Evolutionary conservation across 2,888 invertebrate genomes (phyloP).

Genomic region (Cheilosia variabilis): DNA sequence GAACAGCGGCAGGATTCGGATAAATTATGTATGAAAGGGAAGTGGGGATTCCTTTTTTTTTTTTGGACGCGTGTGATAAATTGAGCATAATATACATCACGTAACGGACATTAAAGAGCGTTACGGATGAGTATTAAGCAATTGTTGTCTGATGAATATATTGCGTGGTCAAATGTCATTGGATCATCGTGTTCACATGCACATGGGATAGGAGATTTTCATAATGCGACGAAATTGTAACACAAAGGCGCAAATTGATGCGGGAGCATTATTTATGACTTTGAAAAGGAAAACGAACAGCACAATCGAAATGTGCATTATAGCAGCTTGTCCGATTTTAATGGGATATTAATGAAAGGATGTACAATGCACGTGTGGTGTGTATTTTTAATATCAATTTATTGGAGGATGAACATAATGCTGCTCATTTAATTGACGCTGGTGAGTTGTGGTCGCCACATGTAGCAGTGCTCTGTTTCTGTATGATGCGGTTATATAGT

Average conservation of each 20-base stretch:
- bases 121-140: conserved; percentile 28
- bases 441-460: no score
- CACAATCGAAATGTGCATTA: no score
- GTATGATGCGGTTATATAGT: no score
- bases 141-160: conserved; percentile 31
- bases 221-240: conserved; percentile 1
- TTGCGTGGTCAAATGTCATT: conserved; percentile 45
- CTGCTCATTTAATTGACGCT: no score
- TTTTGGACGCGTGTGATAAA: background rate
- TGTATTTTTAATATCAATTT: no score
- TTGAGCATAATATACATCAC: conserved; percentile 7
- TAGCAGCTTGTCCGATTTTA: no score
- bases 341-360: no score
- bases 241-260: background rate
- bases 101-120: conserved; percentile 13
- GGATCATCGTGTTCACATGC: conserved; percentile 37
- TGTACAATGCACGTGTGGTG: no score
- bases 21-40: background rate
- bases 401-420: no score
- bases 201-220: conserved; percentile 37
- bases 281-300: background rate
- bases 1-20: background rate
- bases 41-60: background rate
- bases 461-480: no score
- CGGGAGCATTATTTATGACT: conserved; percentile 8